phyloP scores from a whole-genome alignment of 2,888 invertebrate species.

The Polymixis flavicincta region DNA sequence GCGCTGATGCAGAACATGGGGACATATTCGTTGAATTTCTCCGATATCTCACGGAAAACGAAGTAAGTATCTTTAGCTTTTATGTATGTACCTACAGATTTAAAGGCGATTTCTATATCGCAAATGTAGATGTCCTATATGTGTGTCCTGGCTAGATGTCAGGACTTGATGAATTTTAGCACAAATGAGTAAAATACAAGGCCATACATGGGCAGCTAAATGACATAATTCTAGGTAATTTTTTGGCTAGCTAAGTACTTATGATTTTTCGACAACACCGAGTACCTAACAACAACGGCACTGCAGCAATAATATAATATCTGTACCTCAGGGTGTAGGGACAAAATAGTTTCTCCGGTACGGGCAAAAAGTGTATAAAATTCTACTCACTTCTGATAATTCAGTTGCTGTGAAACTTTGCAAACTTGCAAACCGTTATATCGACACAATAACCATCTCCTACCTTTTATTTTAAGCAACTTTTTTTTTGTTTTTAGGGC shows the following conservation, averaged over 20 bases:
- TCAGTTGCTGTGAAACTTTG: background rate
- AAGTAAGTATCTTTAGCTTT: background rate
- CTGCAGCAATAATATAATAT: background rate
- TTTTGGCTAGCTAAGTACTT: no score
- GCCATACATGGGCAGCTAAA: background rate
- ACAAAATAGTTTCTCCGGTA: background rate
- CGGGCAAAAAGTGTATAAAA: background rate
- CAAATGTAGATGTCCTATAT: no score
- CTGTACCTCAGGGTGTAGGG: background rate
- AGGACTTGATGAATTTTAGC: background rate
- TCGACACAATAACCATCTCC: background rate
- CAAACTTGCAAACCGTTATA: background rate
- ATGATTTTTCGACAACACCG: background rate
- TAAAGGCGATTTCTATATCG: background rate
- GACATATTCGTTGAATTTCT: background rate
- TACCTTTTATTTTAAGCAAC: background rate
- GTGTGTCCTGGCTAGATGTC: background rate
- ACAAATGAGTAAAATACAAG: background rate
- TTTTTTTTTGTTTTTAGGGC: background rate
- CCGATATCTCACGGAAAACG: background rate
- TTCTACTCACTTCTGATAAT: background rate
- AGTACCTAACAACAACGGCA: no score
- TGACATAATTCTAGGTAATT: background rate
- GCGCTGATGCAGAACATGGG: background rate
- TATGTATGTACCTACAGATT: background rate